phyloP scores from a whole-genome alignment of 1,140 invertebrate genomes.

The Cepaea nemoralis region DNA sequence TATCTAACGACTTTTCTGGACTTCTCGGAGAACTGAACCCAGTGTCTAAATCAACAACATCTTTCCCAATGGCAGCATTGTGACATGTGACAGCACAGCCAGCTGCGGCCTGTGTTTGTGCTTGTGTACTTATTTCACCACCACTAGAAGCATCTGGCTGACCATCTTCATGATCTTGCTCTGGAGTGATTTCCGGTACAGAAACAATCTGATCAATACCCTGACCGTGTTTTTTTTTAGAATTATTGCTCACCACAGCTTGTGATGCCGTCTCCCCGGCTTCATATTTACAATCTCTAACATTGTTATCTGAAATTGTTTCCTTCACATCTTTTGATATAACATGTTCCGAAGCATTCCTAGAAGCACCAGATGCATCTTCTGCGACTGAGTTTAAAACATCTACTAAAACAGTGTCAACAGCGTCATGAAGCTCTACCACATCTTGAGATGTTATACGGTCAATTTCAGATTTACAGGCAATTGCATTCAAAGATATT shows the following conservation, averaged over 20 bases:
- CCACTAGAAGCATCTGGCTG: background rate
- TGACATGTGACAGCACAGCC: background rate
- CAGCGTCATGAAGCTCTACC: slow-evolving; percentile 1
- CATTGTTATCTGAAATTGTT: background rate
- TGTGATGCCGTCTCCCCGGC: background rate
- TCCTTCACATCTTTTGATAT: background rate
- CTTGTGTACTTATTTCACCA: background rate
- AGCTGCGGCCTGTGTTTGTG: background rate
- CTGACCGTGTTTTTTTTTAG: background rate
- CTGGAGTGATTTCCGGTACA: background rate
- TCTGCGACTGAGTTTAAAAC: background rate
- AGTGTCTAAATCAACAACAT: slow-evolving; percentile 46
- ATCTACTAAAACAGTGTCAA: background rate
- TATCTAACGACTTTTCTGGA: slow-evolving; percentile 32
- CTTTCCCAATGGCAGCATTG: background rate
- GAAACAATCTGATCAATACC: background rate
- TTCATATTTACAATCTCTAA: too few species aligned
- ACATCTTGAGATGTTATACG: slow-evolving; percentile 7
- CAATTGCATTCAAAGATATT: background rate
- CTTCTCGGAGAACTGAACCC: slow-evolving; percentile 60
- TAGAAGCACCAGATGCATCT: slow-evolving; percentile 17
- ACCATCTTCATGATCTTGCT: slow-evolving; percentile 2
- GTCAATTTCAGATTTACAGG: slow-evolving; percentile 6
- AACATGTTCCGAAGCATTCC: background rate
- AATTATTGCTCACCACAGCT: background rate